Percentiles rank a stretch among this genome's conserved stretches.
phyloP scores from a whole-genome alignment of 1,140 invertebrate genomes.

The Nasonia vitripennis region DNA sequence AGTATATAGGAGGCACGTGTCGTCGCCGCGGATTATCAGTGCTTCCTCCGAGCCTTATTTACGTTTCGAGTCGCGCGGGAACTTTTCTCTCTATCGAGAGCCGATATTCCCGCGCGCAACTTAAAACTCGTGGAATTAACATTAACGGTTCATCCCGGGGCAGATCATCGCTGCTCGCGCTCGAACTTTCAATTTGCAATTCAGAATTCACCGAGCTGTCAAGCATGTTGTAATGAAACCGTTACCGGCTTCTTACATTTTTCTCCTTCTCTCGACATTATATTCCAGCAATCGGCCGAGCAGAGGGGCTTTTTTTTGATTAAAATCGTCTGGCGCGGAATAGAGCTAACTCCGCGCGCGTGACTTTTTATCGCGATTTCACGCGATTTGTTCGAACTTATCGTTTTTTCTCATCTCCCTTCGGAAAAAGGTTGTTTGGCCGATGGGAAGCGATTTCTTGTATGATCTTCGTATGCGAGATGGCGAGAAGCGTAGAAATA shows the following conservation, averaged over 20 bases:
- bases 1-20: neutral
- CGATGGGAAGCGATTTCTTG: conserved; percentile 1
- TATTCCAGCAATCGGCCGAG: neutral
- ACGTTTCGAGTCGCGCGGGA: neutral
- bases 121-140: conserved; percentile 17
- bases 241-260: conserved; percentile 42
- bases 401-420: conserved; percentile 10
- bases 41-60: neutral
- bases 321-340: neutral
- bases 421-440: conserved; percentile 26
- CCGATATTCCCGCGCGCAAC: neutral
- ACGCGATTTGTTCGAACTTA: conserved; percentile 2
- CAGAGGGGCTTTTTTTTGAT: neutral
- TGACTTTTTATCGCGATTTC: conserved; percentile 28
- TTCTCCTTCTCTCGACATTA: neutral
- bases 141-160: conserved; percentile 41
- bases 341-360: conserved; percentile 6
- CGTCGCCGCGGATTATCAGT: neutral
- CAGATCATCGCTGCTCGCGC: neutral
- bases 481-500: neutral
- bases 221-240: conserved; percentile 45
- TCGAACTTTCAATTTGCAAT: conserved; percentile 47
- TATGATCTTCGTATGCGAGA: neutral
- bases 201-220: conserved; percentile 41
- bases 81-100: conserved; percentile 31